These are phyloP conservation scores for Hycleus phaleratus DNA, from an alignment of 1,140 invertebrate species.

Conservation along the genomic window DNA sequence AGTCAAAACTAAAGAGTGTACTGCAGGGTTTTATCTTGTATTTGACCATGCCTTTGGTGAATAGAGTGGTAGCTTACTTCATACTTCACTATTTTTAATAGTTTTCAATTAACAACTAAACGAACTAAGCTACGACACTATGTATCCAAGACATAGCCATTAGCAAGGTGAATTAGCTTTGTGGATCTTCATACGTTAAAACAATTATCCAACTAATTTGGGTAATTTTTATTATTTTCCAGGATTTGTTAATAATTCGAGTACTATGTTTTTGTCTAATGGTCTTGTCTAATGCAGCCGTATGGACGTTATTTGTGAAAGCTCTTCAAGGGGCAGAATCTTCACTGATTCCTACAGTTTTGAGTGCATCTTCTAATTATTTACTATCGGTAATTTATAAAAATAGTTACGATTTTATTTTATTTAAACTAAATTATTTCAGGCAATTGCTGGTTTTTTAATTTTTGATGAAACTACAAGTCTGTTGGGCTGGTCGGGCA, in stretches of 20 bases:
- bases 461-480: slow-evolving; percentile 27
- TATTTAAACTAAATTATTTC: slow-evolving; percentile 8
- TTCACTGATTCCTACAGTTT: slow-evolving; percentile 52
- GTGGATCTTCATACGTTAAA: too few species aligned
- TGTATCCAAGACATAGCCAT: too few species aligned
- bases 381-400: slow-evolving; percentile 49
- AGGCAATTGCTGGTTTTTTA: slow-evolving; percentile 24
- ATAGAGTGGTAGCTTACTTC: too few species aligned
- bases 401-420: background rate
- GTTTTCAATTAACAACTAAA: too few species aligned
- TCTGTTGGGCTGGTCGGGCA: slow-evolving; percentile 27
- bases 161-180: too few species aligned
- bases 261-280: slow-evolving; percentile 44
- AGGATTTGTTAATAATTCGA: slow-evolving; percentile 36
- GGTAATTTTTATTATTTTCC: slow-evolving; percentile 10
- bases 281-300: slow-evolving; percentile 50
- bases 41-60: too few species aligned
- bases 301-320: slow-evolving; percentile 53
- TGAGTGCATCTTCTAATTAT: slow-evolving; percentile 54
- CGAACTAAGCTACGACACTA: too few species aligned
- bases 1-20: too few species aligned
- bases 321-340: slow-evolving; percentile 48
- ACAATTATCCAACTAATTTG: background rate
- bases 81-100: too few species aligned
- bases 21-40: too few species aligned